Base-by-base conservation (phyloP, 2,797 vertebrate species). In the Eremophila alpestris region DNA sequence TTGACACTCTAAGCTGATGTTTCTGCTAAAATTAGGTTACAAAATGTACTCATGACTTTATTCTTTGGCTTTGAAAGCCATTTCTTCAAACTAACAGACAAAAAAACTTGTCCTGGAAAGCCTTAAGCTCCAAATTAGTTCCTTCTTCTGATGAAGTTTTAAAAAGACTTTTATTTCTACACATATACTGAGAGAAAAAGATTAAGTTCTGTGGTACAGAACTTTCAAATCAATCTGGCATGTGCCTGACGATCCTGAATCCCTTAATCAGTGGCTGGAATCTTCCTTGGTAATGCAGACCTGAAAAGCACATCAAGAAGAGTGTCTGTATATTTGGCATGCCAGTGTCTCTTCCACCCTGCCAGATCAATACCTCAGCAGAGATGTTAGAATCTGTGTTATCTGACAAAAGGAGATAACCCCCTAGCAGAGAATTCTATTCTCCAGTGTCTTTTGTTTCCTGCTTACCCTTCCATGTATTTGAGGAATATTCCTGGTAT, bases 201-300 rank as follows among this genome's bases (percentile, higher is more conserved):
- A 45, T 52, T 12, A n/a, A 46, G 5, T 49, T 87, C 11, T 43
- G 22, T n/a, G 30, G 24, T 54, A 24, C 3, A 1, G 6, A 83
- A 63, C 7, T 59, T 80, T 34, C 16, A 38, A 1, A 12, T 70
- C n/a, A 19, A 1, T 71, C 26, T 83, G 48, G 10, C 0, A 0
- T 65, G 45, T 85, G 30, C n/a, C 52, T 92, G 77, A 49, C 54
- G 45, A 69, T 65, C n/a, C 30, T 36, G 30, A 82, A 62, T 88
- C 20, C 18, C 55, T 43, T 80, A 29, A 58, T 54, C 30, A 51
- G 30, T 48, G 67, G 48, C 13, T 12, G 18, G 30, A 51, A 18
- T 58, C 36, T 70, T 86, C 8, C 30, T 65, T 60, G 9, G 55
- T 81, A 34, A 34, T 27, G 24, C 29, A 55, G 45, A 19, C 26